phyloP scores from a whole-genome alignment of 2,113 vertebrate genomes.

The Boleophthalmus pectinirostris region DNA sequence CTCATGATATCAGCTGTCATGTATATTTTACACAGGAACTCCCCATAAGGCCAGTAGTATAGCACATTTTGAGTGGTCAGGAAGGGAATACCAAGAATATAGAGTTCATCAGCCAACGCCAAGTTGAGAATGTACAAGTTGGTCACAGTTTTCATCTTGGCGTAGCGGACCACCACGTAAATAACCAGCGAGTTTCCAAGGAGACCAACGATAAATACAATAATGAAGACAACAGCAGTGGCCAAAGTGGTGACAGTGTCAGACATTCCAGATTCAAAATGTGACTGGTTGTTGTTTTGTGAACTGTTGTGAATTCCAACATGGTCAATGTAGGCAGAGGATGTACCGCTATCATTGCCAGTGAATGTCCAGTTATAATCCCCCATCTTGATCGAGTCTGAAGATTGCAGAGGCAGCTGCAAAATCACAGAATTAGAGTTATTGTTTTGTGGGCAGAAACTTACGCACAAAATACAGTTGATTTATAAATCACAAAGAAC shows the following conservation, averaged over 20 bases:
- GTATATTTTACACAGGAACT: slow-evolving; percentile 85
- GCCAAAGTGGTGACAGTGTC: slow-evolving; percentile 43
- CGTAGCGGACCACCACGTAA: slow-evolving; percentile 85
- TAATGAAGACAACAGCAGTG: slow-evolving; percentile 81
- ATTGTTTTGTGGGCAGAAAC: slow-evolving; percentile 5
- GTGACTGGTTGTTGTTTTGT: neutral
- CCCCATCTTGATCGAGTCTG: slow-evolving; percentile 46
- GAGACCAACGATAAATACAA: slow-evolving; percentile 84
- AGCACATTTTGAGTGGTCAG: slow-evolving; percentile 85
- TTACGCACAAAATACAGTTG: neutral
- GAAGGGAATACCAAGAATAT: slow-evolving; percentile 90
- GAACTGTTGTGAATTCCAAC: neutral
- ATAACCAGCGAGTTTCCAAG: slow-evolving; percentile 88
- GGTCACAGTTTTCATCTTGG: slow-evolving; percentile 93
- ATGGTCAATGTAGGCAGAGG: neutral
- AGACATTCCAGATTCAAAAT: fast-evolving
- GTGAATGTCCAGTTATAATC: slow-evolving; percentile 17
- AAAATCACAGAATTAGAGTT: slow-evolving; percentile 16
- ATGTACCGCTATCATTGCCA: slow-evolving; percentile 5
- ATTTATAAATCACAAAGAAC: neutral
- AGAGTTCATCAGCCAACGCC: slow-evolving; percentile 87
- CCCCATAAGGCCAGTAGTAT: slow-evolving; percentile 90
- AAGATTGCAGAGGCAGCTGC: slow-evolving; percentile 4
- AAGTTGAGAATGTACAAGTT: slow-evolving; percentile 96
- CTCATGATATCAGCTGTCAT: slow-evolving; percentile 88